phyloP scores from a whole-genome alignment of 2,888 invertebrate genomes.

The Epistrophella euchroma region DNA sequence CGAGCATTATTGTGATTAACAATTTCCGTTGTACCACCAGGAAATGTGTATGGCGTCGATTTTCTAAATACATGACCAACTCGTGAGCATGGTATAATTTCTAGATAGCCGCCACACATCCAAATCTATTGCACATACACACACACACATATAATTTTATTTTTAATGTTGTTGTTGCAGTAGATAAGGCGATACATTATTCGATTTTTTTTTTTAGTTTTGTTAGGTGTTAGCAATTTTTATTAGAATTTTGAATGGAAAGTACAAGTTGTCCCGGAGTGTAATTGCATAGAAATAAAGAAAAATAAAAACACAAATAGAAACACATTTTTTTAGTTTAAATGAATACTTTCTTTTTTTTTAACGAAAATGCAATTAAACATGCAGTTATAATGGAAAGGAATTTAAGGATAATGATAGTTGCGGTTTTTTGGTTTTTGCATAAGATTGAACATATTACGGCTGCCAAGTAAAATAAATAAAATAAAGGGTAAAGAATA shows the following conservation, averaged over 20 bases:
- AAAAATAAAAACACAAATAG: conserved; percentile 67
- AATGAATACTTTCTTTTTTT: conserved; percentile 25
- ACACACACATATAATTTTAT: conserved; percentile 19
- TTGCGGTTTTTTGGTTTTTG: conserved; percentile 32
- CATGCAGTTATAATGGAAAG: conserved; percentile 54
- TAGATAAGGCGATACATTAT: conserved; percentile 42
- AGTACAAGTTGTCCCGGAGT: conserved; percentile 68
- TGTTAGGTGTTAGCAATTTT: conserved; percentile 59
- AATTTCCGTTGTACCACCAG: conserved; percentile 97
- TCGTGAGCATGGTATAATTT: conserved; percentile 97
- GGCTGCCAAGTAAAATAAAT: neutral
- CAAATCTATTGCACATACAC: conserved; percentile 88
- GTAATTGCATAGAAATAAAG: conserved; percentile 72
- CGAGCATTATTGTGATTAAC: conserved; percentile 99
- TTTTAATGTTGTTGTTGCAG: conserved; percentile 43
- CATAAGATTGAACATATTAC: neutral
- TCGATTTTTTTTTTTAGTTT: conserved; percentile 40
- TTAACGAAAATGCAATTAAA: conserved; percentile 34
- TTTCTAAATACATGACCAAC: conserved; percentile 99
- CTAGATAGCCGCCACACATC: conserved; percentile 98
- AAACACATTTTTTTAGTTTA: conserved; percentile 62
- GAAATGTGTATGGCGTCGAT: conserved; percentile 99
- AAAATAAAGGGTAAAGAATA: too few relatives aligned
- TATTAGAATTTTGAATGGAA: conserved; percentile 62
- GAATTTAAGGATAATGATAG: conserved; percentile 33